Evolutionary conservation across 2,888 invertebrate genomes (phyloP), one percentile per base, ranked within the genome.

Genomic region (Drosophila anomelani): DNA sequence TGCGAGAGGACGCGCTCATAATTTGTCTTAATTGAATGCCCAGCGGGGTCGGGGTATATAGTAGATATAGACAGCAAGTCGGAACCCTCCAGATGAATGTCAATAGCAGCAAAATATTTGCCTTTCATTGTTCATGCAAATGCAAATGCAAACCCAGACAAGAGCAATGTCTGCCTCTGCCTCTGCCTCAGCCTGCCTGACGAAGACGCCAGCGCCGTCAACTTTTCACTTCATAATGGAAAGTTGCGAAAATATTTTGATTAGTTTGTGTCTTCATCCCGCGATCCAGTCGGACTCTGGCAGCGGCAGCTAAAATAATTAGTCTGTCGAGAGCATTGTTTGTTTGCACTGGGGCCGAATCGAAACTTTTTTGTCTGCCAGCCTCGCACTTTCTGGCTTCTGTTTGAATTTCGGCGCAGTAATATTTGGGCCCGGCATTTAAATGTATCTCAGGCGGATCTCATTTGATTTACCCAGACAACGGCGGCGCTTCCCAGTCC

Each of bases 201-300:
- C 55, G 12, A 41, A 13, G 36, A 26, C 39, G 51, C 32, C 57
- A 60, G 51, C 60, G 81, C 77, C 85, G 87, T 87, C 89, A 85
- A 89, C 89, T 87, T 85, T 89, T 85, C 89, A 89, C 88, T 85
- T 85, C 85, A 89, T 85, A 85, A 89, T 89, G 86, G 88, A 89
- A 85, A 85, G 86, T 88, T 85, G 89, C 86, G 83, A 89, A 89
- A 85, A 85, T 87, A 85, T 85, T 85, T 85, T 85, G 85, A 85
- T 85, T 85, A 85, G 85, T 85, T 85, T 85, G 85, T 76, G 80
- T 74, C 76, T 76, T 74, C 70, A 57, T 62, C 60, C 56, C 68
- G 44, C 56, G 41, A 51, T 43, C 29, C 70, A 51, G 64, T 26
- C 29, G 23, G 29, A 47, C 20, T 73, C 34, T 53, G 51, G 51